Evolutionary conservation across 2,113 vertebrate genomes (phyloP), one percentile per base, ranked within the genome.

Genomic region (Pygoscelis antarcticus): DNA sequence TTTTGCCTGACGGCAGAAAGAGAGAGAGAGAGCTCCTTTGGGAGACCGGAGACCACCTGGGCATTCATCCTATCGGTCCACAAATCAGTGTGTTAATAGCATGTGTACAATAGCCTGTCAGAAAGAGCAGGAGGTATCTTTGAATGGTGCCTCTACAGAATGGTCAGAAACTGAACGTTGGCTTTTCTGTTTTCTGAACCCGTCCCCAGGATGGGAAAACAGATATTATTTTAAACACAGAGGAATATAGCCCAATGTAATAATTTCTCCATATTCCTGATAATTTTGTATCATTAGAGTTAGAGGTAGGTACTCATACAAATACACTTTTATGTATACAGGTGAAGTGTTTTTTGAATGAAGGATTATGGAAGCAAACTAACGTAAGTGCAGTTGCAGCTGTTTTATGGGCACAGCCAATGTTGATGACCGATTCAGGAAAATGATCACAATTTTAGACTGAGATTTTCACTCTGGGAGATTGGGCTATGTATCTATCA

Each of bases 51-150:
- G 95, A 94, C 96, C 92, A 93, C 92, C 60, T 90, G 72, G 91
- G 62, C 82, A 95, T 95, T 90, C 82, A 88, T 54, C 55, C 57
- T 57, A 91, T 82, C 42, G 1, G 72, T 55, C 51, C 75, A 83
- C 64, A 95, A 92, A 96, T 96, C 93, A 88, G 30, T 47, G 68
- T 90, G 87, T 84, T 97, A 90, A 96, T 90, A 91, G 51, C 60
- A 40, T 91, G 81, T 82, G 79, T 95, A 97, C 94, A 96, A 95
- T 60, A 52, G 76, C 55, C 84, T 76, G 87, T 85, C 89, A 95
- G 82, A 77, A 81, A 8, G 38, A 86, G 84, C 70, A 85, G 79
- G 61, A 57, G 65, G 78, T 36, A 13, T 25, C 70, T 94, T 62
- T 76, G 51, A 77, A 65, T 34, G 40, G 44, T 90, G 52, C 60